Conservation (phyloP, 2,888 invertebrate species). For the Melanostoma scalare region DNA sequence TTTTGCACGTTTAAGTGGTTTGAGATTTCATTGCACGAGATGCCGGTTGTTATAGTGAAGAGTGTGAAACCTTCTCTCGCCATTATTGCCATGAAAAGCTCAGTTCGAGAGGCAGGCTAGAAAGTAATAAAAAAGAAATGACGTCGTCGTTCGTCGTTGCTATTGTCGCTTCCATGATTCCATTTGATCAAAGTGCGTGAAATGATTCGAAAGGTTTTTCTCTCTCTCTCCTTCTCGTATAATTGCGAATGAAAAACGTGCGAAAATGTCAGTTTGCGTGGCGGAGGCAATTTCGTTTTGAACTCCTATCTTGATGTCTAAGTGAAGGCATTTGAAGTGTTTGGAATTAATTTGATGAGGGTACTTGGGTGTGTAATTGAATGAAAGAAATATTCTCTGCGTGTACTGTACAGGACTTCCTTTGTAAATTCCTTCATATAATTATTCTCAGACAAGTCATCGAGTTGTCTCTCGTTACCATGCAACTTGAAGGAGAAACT, state of each 20-base stretch:
- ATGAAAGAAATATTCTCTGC: neutral
- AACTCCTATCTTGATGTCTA: constrained; percentile 19
- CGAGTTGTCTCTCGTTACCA: neutral
- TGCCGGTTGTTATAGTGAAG: constrained; percentile 32
- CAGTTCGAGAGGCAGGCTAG: constrained; percentile 18
- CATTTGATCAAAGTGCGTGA: constrained; percentile 55
- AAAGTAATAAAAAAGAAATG: neutral
- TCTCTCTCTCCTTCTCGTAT: constrained; percentile 23
- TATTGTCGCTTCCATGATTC: neutral
- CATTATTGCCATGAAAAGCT: neutral
- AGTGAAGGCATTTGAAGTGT: constrained; percentile 39
- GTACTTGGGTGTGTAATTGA: constrained; percentile 26
- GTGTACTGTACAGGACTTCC: neutral
- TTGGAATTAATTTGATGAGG: constrained; percentile 44
- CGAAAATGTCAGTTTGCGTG: constrained; percentile 25
- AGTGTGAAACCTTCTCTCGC: constrained; percentile 18
- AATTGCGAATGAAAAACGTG: constrained; percentile 55
- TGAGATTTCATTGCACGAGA: constrained; percentile 28
- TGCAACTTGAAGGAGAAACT: no score
- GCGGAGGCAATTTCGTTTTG: constrained; percentile 14
- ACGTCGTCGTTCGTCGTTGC: neutral
- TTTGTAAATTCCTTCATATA: neutral
- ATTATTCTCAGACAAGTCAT: no score
- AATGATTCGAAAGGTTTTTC: constrained; percentile 39
- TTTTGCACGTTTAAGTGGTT: constrained; percentile 46